Percentiles rank a stretch among this genome's conserved stretches.
Conservation (phyloP, 1,140 invertebrate genomes). For the Brachionus calyciflorus region DNA sequence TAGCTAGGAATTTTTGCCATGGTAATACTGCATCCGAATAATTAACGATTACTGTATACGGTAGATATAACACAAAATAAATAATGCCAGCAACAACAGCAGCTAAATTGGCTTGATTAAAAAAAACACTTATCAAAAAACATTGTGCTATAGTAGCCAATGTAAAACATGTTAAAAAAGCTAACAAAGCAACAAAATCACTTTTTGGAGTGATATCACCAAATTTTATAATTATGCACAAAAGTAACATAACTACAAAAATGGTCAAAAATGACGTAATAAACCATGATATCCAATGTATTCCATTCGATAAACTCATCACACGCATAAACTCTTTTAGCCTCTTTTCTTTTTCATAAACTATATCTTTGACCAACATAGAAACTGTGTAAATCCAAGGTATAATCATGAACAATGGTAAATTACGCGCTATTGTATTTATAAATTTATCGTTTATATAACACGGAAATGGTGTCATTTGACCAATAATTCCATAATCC, state of each 20-base stretch:
- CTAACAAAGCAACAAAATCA: slow-evolving; percentile 62
- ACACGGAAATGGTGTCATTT: slow-evolving; percentile 71
- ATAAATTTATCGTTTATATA: slow-evolving; percentile 72
- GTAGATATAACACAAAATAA: slow-evolving; percentile 72
- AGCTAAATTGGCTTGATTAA: slow-evolving; percentile 69
- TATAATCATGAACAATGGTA: slow-evolving; percentile 71
- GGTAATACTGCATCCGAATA: slow-evolving; percentile 62
- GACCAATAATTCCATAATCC: slow-evolving; percentile 58
- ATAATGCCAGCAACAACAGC: slow-evolving; percentile 65
- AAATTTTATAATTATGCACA: slow-evolving; percentile 51
- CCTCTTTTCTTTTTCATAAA: slow-evolving; percentile 68
- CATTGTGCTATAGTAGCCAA: slow-evolving; percentile 64
- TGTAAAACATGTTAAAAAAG: slow-evolving; percentile 64
- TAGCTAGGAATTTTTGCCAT: slow-evolving; percentile 56
- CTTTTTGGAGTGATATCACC: slow-evolving; percentile 60
- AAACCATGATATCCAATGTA: slow-evolving; percentile 68
- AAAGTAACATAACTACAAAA: slow-evolving; percentile 61
- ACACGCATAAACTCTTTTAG: slow-evolving; percentile 68
- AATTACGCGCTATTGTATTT: slow-evolving; percentile 66
- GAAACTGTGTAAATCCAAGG: slow-evolving; percentile 71
- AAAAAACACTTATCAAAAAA: slow-evolving; percentile 65
- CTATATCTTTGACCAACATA: slow-evolving; percentile 73
- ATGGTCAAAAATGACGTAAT: slow-evolving; percentile 65
- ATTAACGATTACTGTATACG: slow-evolving; percentile 65
- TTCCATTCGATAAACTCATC: slow-evolving; percentile 66